A percentile compares a stretch with the other conserved stretches of the same genome.
Evolutionary conservation across 1,140 invertebrate genomes (phyloP).

Genomic region (Bacillus rossius): DNA sequence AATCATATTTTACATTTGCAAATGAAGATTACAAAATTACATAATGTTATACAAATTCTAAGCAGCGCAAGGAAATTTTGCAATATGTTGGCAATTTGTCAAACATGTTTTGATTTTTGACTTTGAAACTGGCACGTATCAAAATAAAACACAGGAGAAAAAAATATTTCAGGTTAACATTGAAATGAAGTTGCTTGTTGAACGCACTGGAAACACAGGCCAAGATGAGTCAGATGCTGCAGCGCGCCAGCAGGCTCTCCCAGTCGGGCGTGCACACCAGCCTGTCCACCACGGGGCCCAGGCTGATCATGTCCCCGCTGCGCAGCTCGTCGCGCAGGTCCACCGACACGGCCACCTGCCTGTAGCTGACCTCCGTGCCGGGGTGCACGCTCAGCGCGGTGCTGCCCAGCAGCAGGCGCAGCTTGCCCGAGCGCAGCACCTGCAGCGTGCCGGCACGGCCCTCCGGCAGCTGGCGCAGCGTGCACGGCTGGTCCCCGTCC

Average conservation of each 20-base stretch:
- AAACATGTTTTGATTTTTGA: no score
- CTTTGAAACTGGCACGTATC: no score
- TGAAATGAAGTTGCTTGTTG: no score
- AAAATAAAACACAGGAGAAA: no score
- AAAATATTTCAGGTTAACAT: no score
- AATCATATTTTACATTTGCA: no score
- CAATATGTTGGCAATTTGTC: no score
- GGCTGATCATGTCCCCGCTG: slow-evolving; percentile 39
- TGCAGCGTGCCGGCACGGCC: slow-evolving; percentile 51
- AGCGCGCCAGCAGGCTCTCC: slow-evolving; percentile 32
- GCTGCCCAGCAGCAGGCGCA: slow-evolving; percentile 47
- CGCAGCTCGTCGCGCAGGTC: slow-evolving; percentile 33
- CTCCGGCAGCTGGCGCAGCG: slow-evolving; percentile 44
- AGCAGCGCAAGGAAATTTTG: no score
- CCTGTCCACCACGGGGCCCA: slow-evolving; percentile 39
- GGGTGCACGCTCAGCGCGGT: slow-evolving; percentile 47
- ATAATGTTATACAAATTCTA: no score
- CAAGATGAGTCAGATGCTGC: no score
- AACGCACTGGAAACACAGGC: no score
- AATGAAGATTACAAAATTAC: no score
- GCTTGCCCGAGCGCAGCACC: slow-evolving; percentile 48
- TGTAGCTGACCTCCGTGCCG: slow-evolving; percentile 40
- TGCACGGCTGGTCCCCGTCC: slow-evolving; percentile 35
- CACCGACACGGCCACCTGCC: slow-evolving; percentile 36
- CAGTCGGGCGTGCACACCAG: slow-evolving; percentile 39